Evolutionary conservation across 2,888 invertebrate species (phyloP).

Genomic region (Lithosia quadra): DNA sequence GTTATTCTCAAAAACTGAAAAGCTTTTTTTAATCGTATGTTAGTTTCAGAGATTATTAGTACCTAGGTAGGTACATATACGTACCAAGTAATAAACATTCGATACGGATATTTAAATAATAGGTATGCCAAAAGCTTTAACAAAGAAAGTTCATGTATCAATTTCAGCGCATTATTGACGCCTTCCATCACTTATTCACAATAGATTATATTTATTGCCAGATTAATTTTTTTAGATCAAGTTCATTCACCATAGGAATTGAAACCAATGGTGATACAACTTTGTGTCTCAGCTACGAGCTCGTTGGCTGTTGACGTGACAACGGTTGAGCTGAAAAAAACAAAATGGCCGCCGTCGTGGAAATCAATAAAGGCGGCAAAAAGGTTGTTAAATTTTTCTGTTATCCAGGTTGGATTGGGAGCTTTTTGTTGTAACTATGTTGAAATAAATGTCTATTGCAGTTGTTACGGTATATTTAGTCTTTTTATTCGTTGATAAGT

Average conservation of each 20-base stretch:
- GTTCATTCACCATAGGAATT: constrained; percentile 29
- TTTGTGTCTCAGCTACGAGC: constrained; percentile 39
- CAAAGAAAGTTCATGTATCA: not conserved
- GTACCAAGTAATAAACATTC: not conserved
- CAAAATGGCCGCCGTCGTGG: constrained; percentile 35
- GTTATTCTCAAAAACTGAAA: too few relatives aligned
- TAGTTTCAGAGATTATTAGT: too few relatives aligned
- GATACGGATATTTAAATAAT: not conserved
- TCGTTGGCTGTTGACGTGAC: constrained; percentile 50
- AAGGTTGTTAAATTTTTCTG: constrained; percentile 15
- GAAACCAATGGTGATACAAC: constrained; percentile 33
- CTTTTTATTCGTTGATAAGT: not conserved
- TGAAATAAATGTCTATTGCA: not conserved
- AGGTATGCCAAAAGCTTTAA: not conserved
- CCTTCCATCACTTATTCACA: not conserved
- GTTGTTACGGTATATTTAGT: constrained; percentile 3
- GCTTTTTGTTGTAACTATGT: constrained; percentile 16
- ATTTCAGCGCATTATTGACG: not conserved
- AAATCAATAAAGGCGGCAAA: constrained; percentile 48
- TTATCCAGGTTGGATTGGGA: constrained; percentile 29
- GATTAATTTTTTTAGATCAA: constrained; percentile 14
- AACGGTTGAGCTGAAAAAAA: constrained; percentile 33
- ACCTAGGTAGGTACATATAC: too few relatives aligned
- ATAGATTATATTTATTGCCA: not conserved
- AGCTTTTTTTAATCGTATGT: too few relatives aligned